Percentiles rank a stretch among this genome's conserved stretches.
Evolutionary conservation across 2,113 vertebrate genomes (phyloP).

Genomic region (Pao palembangensis): DNA sequence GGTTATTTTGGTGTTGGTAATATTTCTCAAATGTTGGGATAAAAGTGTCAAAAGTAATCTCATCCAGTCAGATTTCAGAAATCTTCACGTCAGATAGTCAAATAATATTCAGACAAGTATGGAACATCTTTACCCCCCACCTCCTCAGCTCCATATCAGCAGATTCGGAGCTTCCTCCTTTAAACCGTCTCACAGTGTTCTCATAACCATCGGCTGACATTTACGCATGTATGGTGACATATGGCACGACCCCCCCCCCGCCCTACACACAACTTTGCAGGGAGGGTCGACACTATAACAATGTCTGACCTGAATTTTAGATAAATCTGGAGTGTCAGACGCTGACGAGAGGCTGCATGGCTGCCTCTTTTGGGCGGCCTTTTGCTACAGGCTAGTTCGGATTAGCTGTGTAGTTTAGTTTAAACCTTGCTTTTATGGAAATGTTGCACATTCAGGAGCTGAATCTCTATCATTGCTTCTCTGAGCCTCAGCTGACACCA

Average conservation of each 20-base stretch:
- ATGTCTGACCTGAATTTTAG: slow-evolving; percentile 66
- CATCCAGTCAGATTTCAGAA: too few relatives aligned
- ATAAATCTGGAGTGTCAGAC: slow-evolving; percentile 44
- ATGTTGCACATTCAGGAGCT: slow-evolving; percentile 3
- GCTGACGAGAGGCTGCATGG: slow-evolving; percentile 8
- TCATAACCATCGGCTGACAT: too few relatives aligned
- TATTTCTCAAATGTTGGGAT: too few relatives aligned
- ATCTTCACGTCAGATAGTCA: too few relatives aligned
- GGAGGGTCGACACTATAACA: slow-evolving; percentile 47
- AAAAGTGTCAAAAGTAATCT: too few relatives aligned
- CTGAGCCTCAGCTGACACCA: slow-evolving; percentile 13
- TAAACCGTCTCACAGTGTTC: neutral
- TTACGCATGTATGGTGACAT: slow-evolving; percentile 43
- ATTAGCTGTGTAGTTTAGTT: slow-evolving; percentile 1
- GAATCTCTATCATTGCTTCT: slow-evolving; percentile 26
- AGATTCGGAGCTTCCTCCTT: slow-evolving; percentile 13
- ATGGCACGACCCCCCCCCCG: slow-evolving; percentile 59
- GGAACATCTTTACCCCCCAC: too few relatives aligned
- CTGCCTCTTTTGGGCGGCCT: neutral
- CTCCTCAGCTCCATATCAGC: too few relatives aligned
- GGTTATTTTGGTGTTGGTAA: too few relatives aligned
- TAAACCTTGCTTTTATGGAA: slow-evolving; percentile 2
- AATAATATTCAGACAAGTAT: too few relatives aligned
- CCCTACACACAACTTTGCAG: neutral
- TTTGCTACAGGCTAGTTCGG: too few relatives aligned